Percentiles rank a stretch among this genome's conserved stretches.
Conservation (phyloP, 2,797 vertebrate genomes). For the Arrhamphus sclerolepis region DNA sequence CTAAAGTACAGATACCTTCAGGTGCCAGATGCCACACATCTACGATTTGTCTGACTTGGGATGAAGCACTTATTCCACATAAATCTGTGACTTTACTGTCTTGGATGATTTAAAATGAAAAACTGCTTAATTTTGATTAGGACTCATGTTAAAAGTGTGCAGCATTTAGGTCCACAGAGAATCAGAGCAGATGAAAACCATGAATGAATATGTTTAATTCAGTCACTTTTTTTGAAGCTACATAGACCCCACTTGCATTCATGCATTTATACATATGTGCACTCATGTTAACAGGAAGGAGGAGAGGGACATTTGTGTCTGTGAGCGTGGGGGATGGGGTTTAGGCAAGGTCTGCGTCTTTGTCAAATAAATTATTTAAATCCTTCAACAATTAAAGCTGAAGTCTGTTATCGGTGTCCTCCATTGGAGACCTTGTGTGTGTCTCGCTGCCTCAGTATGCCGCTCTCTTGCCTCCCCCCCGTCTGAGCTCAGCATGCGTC, state of each 20-base stretch:
- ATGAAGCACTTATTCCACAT: neutral
- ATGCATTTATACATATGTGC: conserved; percentile 13
- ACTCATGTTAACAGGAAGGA: conserved; percentile 22
- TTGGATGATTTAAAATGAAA: conserved; percentile 13
- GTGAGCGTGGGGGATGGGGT: conserved; percentile 42
- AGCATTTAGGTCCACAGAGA: conserved; percentile 11
- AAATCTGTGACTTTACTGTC: too few species aligned
- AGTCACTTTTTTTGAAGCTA: neutral
- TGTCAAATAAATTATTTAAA: conserved; percentile 83
- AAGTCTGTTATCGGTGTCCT: conserved; percentile 77
- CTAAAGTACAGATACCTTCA: conserved; percentile 8
- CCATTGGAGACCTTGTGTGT: conserved; percentile 56
- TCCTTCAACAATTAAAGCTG: conserved; percentile 79
- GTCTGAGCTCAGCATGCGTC: conserved; percentile 48
- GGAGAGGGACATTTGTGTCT: conserved; percentile 8
- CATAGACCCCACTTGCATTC: conserved; percentile 2
- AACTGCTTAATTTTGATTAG: conserved; percentile 22
- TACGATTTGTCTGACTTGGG: neutral
- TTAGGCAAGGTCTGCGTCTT: conserved; percentile 61
- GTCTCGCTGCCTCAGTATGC: conserved; percentile 40
- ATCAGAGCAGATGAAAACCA: neutral
- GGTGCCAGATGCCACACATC: conserved; percentile 24
- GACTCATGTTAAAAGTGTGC: conserved; percentile 19
- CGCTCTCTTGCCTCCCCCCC: conserved; percentile 12
- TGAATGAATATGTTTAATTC: neutral